These are phyloP conservation scores for Anoplius nigerrimus DNA, from an alignment of 2,888 invertebrate species.

Conservation along the genomic window DNA sequence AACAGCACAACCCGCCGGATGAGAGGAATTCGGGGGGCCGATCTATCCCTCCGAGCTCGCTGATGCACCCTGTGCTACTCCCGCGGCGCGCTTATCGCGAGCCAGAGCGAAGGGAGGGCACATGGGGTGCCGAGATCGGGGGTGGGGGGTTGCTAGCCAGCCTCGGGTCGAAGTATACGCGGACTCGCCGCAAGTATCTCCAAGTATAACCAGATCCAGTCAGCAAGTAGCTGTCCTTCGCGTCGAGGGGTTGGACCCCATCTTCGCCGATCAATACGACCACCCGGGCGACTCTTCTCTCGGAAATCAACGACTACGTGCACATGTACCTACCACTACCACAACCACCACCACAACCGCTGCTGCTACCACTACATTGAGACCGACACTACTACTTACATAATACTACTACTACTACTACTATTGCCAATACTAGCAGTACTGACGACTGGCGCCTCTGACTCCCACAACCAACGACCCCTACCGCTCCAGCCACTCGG, in stretches of 20 bases:
- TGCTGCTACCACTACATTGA: too few relatives aligned
- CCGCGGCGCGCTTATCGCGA: too few relatives aligned
- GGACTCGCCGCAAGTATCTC: slow-evolving; percentile 32
- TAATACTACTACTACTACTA: too few relatives aligned
- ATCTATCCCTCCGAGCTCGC: background rate
- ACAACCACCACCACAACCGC: background rate
- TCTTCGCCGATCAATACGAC: slow-evolving; percentile 69
- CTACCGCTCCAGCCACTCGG: background rate
- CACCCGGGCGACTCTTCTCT: slow-evolving; percentile 46
- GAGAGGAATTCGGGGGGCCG: background rate
- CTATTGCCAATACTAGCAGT: too few relatives aligned
- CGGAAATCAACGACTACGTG: slow-evolving; percentile 53
- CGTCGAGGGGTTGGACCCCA: slow-evolving; percentile 61
- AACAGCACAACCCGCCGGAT: background rate
- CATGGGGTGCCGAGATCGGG: too few relatives aligned
- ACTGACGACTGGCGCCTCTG: too few relatives aligned
- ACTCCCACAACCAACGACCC: background rate
- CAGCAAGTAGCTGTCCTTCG: slow-evolving; percentile 62
- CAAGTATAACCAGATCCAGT: slow-evolving; percentile 50
- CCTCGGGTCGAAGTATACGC: background rate
- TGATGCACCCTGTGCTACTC: too few relatives aligned
- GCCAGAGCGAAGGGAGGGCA: too few relatives aligned
- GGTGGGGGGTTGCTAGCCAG: too few relatives aligned
- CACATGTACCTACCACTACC: slow-evolving; percentile 13
- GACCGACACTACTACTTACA: too few relatives aligned